These are phyloP conservation scores for Drosophila yakuba DNA, from an alignment of 1,140 invertebrate species.

Conservation along the genomic window DNA sequence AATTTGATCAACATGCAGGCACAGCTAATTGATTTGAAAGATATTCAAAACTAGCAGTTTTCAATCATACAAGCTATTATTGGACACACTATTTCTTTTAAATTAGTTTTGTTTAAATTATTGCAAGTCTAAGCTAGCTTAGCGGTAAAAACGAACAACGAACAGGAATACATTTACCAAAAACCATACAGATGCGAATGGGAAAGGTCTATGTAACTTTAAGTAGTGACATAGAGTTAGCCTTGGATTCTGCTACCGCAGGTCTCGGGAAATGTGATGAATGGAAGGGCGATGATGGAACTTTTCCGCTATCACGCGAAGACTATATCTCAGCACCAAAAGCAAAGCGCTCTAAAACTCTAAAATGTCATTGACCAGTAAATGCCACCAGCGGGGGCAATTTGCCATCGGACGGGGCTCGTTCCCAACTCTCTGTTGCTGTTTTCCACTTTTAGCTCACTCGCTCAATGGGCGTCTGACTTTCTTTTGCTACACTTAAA, in stretches of 20 bases:
- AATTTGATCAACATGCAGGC: too few relatives aligned
- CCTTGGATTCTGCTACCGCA: conserved; percentile 44
- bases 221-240: conserved; percentile 67
- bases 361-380: conserved; percentile 80
- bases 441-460: conserved; percentile 75
- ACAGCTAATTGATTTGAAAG: too few relatives aligned
- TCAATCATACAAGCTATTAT: too few relatives aligned
- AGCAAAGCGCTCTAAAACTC: conserved; percentile 39
- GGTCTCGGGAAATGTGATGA: conserved; percentile 7
- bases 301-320: conserved; percentile 68
- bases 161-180: conserved; percentile 7
- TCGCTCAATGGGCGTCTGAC: conserved; percentile 57
- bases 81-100: too few relatives aligned
- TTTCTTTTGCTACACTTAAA: conserved; percentile 57
- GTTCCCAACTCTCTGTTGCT: conserved; percentile 31
- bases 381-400: conserved; percentile 68
- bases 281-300: conserved; percentile 33
- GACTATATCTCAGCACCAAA: conserved; percentile 23
- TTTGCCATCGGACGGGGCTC: conserved; percentile 37
- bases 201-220: conserved; percentile 66
- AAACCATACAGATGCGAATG: conserved; percentile 44
- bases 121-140: too few relatives aligned
- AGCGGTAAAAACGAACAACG: conserved; percentile 2
- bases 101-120: too few relatives aligned
- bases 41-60: too few relatives aligned